These are phyloP conservation scores for Rhynchotus rufescens DNA, from an alignment of 2,797 vertebrate species.

Conservation along the genomic window DNA sequence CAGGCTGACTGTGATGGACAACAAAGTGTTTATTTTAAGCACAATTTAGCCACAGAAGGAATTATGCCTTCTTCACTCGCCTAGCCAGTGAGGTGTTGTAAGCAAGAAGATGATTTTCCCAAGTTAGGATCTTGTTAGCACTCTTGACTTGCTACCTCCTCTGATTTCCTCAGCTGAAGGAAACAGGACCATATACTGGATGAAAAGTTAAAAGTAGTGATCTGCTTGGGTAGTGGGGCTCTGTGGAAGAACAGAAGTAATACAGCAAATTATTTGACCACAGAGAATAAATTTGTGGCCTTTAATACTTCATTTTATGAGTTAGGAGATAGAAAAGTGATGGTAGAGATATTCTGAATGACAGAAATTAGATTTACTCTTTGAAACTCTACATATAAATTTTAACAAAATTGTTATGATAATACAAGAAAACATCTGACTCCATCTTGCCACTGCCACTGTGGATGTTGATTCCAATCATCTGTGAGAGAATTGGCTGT, in stretches of 20 bases:
- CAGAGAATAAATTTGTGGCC: not conserved
- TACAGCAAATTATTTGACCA: not conserved
- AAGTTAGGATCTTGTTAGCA: not conserved
- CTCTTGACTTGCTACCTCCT: not conserved
- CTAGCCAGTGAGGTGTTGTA: not conserved
- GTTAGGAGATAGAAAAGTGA: not conserved
- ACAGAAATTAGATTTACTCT: not conserved
- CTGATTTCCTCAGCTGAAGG: not conserved
- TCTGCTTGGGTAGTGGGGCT: not conserved
- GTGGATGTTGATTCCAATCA: accelerated
- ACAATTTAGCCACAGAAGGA: not conserved
- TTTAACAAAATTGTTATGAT: not conserved
- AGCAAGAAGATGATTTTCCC: not conserved
- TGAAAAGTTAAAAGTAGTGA: not conserved
- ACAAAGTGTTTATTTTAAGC: not conserved
- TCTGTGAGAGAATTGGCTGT: not conserved
- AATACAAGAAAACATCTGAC: not conserved
- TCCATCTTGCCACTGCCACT: accelerated
- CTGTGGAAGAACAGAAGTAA: not conserved
- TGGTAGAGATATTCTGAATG: not conserved
- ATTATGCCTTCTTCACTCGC: not conserved
- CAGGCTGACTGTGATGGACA: accelerated
- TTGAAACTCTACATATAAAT: not conserved
- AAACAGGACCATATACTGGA: not conserved
- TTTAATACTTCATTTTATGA: accelerated